phyloP scores from a whole-genome alignment of 2,113 vertebrate genomes.

The Nesogale talazaci region DNA sequence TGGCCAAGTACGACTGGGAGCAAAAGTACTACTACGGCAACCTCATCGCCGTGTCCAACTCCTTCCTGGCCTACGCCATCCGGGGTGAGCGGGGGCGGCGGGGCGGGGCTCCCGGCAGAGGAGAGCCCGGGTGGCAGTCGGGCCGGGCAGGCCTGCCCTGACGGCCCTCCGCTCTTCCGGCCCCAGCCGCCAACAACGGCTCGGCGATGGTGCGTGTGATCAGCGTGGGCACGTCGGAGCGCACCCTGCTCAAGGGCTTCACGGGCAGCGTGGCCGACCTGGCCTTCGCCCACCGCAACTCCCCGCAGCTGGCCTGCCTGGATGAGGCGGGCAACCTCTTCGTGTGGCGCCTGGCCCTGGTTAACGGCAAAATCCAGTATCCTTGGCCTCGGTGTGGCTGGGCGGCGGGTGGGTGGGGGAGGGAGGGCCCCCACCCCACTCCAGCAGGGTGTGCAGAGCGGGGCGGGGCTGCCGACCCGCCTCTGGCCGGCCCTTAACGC shows the following conservation, averaged over 20 bases:
- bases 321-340: constrained; percentile 98
- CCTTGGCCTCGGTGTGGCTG: constrained; percentile 77
- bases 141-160: background rate
- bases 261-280: constrained; percentile 95
- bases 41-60: constrained; percentile 97
- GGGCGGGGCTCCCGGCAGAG: too few species aligned
- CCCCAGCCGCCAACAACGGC: constrained; percentile 92
- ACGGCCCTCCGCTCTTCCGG: constrained; percentile 37
- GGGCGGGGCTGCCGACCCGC: background rate
- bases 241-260: constrained; percentile 96
- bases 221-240: constrained; percentile 91
- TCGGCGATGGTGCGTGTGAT: constrained; percentile 96
- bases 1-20: constrained; percentile 99
- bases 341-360: constrained; percentile 95
- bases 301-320: constrained; percentile 94
- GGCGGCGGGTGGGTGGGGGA: too few species aligned
- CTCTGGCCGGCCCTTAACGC: constrained; percentile 84
- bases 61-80: constrained; percentile 97
- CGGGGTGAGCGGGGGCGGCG: constrained; percentile 90
- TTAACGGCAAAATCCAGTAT: constrained; percentile 96
- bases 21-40: constrained; percentile 99
- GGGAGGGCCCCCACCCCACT: too few species aligned
- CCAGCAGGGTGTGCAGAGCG: background rate
- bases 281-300: constrained; percentile 98
- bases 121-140: background rate